Percentiles rank a stretch among this genome's conserved stretches.
Conservation (phyloP, 2,113 vertebrate genomes). For the Onychostoma macrolepis region DNA sequence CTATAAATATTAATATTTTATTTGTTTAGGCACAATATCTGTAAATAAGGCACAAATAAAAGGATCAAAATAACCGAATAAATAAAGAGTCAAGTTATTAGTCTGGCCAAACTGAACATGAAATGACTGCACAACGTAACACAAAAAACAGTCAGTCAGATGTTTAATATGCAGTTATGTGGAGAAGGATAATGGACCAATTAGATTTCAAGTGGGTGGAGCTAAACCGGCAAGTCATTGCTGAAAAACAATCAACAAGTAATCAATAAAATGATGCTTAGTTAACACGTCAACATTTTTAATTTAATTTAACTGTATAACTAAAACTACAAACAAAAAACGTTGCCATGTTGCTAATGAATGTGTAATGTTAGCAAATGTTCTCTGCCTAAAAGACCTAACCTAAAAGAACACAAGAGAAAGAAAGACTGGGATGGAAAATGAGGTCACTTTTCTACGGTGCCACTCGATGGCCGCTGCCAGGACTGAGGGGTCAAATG, state of each 20-base stretch:
- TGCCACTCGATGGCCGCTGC: constrained; percentile 40
- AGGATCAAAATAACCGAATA: no score
- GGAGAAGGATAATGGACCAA: not conserved
- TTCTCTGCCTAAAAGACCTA: no score
- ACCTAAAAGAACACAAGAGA: not conserved
- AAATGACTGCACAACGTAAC: not conserved
- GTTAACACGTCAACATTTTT: not conserved
- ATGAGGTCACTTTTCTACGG: constrained; percentile 39
- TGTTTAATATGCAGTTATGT: not conserved
- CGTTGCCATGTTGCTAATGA: not conserved
- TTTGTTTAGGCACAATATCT: not conserved
- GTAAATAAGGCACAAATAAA: not conserved
- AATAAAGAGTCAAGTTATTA: not conserved
- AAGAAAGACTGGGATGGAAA: constrained; percentile 60
- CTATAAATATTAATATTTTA: not conserved
- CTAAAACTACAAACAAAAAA: not conserved
- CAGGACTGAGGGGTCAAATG: constrained; percentile 27
- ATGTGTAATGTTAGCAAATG: not conserved
- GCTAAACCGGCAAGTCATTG: not conserved
- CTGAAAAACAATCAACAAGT: not conserved
- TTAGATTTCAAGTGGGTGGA: not conserved
- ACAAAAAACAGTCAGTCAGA: not conserved
- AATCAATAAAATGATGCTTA: not conserved
- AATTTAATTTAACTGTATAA: not conserved
- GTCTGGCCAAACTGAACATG: not conserved